Evolutionary conservation across 2,113 vertebrate species (phyloP), one percentile per base, ranked within the genome.

Genomic region (Deroptyus accipitrinus): DNA sequence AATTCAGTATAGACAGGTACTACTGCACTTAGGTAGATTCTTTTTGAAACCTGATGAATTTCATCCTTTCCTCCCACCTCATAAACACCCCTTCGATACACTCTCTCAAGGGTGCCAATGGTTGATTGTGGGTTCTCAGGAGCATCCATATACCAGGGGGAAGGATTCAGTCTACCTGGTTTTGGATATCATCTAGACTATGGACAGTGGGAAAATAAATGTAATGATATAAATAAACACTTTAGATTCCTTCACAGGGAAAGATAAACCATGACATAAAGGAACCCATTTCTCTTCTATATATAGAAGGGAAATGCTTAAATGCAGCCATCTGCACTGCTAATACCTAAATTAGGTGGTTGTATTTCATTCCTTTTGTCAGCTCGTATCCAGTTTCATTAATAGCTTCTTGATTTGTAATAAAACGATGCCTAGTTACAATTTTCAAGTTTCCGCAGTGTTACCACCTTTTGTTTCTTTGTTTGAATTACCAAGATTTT

Each of bases 51-150:
- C 3, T 73, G 24, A 49, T 57, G 8, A 33, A 73, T 88, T 85
- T 85, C 10, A 54, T 88, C 7, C 8, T 57, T 92, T 92, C 31
- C 16, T 76, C 4, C 17, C 22, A 16, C 16, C 27, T 68, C 27
- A 57, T 39, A 80, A 79, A 49, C 6, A 52, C 24, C 7, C 17
- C 11, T 78, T 61, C 2, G 0, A 12, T 30, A 7, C 6, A 46
- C 9, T 13, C 19, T 81, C 33, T 78, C 0, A 0, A 39, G 55
- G 46, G 25, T 57, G 7, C 11, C 44, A 37, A 1, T 67, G 18
- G 25, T 19, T 85, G 24, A 14, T 70, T 92, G 80, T 51, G 17
- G 6, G 6, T 81, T 81, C 77, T 70, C 31, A 30, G 41, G 15
- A 62, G 3, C 24, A 23, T 66, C 27, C 8, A 2, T 25, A 14